Base-by-base conservation (phyloP, 2,113 vertebrate species). In the Pelusios castaneus region DNA sequence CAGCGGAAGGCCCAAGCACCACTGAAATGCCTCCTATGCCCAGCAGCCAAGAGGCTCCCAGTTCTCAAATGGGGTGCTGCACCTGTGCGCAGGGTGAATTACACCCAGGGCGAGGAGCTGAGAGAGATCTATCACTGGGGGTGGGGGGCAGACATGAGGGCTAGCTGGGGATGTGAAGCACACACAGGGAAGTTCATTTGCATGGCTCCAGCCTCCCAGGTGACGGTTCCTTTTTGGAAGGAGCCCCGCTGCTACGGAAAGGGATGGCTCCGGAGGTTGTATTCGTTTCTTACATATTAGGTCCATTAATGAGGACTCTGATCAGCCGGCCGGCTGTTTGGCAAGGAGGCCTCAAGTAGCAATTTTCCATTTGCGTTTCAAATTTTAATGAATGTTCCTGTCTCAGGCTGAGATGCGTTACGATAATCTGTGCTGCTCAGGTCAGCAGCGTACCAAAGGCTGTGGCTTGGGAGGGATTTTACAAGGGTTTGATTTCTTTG, bases 311-410 rank as follows among this genome's bases (percentile, higher is more conserved):
- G 85, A 97, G 97, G 97, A 94, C 95, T 94, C 96, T 95, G 97
- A 96, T 94, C 97, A 95, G 90, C 87, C 45, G 94, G 92, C 97
- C 89, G 97, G 88, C 96, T 95, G 96, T 93, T 94, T 2, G n/a
- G 94, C 84, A 92, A 94, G 95, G 96, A 96, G 97, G 97, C 97
- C 97, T 98, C 97, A 97, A 98, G 97, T 97, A 98, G 97, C 97
- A 97, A 97, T 97, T 98, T 98, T 98, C 97, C 97, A 97, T 97
- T 97, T 98, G 97, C 95, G 97, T 96, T 97, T 98, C 98, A 98
- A 97, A 97, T 98, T 98, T 98, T 98, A 98, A 98, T 97, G 97
- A 98, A 97, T 90, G 91, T 86, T 95, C 92, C 96, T 89, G 94
- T 98, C 97, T 97, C 95, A 49, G 97, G 93, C 96, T 91, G 82